Base-by-base conservation (phyloP, 2,888 invertebrate species). In the Eupeodes luniger region DNA sequence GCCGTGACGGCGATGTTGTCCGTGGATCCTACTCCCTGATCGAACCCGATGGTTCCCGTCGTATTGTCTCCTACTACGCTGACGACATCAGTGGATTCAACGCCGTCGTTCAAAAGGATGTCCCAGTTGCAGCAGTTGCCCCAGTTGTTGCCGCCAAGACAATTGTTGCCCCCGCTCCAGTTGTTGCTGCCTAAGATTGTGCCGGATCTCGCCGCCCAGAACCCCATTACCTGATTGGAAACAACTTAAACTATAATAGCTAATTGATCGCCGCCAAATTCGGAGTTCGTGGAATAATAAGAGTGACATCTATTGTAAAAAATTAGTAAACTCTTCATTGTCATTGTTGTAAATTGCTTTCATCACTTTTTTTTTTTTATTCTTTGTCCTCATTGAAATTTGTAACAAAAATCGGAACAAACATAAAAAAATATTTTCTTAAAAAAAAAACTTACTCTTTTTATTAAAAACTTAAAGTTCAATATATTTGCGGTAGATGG, bases 81-180 rank as follows among this genome's bases (percentile, higher is more conserved):
- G 94, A 94, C 90, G 92, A 93, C 57, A 90, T 94, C 89, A 94
- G 94, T 89, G 94, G 94, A 86, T 94, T 94, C 92, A 94, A 94
- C 90, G 94, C 94, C 69, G 93, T 94, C 53, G 94, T 94, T 7
- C 92, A 92, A 89, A 93, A 93, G 90, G 93, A 93, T 90, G 92
- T 93, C 74, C 93, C 94, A 74, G 92, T 94, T 49, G 93, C 91
- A 89, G 93, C 93, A 67, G 94, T 94, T 16, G 93, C 94, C 53
- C 94, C 94, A 62, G 86, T 90, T 51, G 87, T 90, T 79, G 90
- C 90, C 62, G 89, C 78, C 77, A 62, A 77, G 70, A 72, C 89
- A 34, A 72, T 90, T 59, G 84, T 88, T 64, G 81, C 27, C 27
- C 27, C 27, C 27, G 93, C 94, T 53, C 94, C 94, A 62, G 86